Percentiles rank a stretch among this genome's conserved stretches.
These are phyloP conservation scores for Gasterosteus nipponicus DNA, from an alignment of 2,113 vertebrate genomes.

Conservation along the genomic window DNA sequence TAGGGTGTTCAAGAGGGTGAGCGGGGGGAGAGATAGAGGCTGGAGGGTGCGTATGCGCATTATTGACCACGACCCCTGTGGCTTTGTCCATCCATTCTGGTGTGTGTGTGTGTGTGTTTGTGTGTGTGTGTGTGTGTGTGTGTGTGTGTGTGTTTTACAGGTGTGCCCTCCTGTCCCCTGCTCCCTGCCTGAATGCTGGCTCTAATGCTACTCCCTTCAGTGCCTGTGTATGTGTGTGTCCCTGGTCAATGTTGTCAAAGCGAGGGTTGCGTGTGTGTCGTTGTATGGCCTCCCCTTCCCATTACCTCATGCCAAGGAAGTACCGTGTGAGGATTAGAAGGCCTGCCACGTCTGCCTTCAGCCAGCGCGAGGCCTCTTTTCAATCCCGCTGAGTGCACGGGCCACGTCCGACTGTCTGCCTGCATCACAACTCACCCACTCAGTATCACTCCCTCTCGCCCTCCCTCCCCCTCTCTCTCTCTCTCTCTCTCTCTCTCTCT, in stretches of 20 bases:
- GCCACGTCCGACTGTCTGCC: constrained; percentile 63
- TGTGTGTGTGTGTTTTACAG: constrained; percentile 7
- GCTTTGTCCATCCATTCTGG: constrained; percentile 63
- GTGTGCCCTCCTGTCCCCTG: not conserved
- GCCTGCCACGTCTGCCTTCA: constrained; percentile 69
- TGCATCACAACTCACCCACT: constrained; percentile 64
- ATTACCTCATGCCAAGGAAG: constrained; percentile 64
- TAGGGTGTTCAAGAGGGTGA: constrained; percentile 43
- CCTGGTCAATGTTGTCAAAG: constrained; percentile 28
- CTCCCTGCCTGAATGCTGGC: constrained; percentile 6
- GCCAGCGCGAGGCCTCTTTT: constrained; percentile 65
- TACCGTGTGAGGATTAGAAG: constrained; percentile 71
- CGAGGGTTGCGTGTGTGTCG: constrained; percentile 38
- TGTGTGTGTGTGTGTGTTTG: not conserved
- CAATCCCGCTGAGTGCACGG: constrained; percentile 75
- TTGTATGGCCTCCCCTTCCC: constrained; percentile 49
- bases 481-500: constrained; percentile 8
- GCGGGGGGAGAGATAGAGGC: constrained; percentile 9
- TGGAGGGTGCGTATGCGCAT: constrained; percentile 50
- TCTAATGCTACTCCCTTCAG: constrained; percentile 25
- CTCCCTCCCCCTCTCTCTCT: constrained; percentile 1
- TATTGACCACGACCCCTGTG: constrained; percentile 71
- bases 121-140: not conserved
- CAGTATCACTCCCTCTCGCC: constrained; percentile 28
- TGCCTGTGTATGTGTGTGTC: constrained; percentile 11